Evolutionary conservation across 2,797 vertebrate genomes (phyloP), one percentile per base, ranked within the genome.

Genomic region (Mycteria americana): DNA sequence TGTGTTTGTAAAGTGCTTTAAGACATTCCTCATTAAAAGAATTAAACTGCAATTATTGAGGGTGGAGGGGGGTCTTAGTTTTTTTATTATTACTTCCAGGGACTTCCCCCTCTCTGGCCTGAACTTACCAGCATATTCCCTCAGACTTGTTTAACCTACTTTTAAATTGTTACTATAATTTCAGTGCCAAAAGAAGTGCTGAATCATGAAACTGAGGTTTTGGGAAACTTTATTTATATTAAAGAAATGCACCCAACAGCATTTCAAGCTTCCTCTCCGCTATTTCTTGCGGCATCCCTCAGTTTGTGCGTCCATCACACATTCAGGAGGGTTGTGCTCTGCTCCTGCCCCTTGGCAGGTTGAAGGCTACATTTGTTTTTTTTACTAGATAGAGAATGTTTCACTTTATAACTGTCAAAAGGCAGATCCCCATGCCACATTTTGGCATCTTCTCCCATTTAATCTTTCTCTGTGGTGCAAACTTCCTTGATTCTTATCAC

Each of bases 191-290:
- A 89, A 95, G 77, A 96, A 97, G 87, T 94, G 97, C 96, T 97
- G 95, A 97, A 93, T 97, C 96, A 96, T 95, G 92, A 97, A 93
- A 92, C 67, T 80, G 92, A 94, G 95, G 90, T 93, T 97, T 97
- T 94, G 90, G 93, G 90, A 94, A 96, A 76, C 74, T 75, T 82
- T 94, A 31, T 95, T 96, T 97, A 37, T 96, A 95, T 96, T 97
- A 93, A 94, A 97, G 93, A 96, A 96, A 96, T 96, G 92, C 79
- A 88, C 31, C 86, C 84, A 88, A 24, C 92, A 95, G 91, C 85
- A 95, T 95, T 95, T 95, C 92, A 89, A 39, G 81, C 82, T 95
- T 95, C 85, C 81, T 92, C 43, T 82, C 69, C 5, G 2, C 85
- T 67, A 17, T 54, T 95, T 93, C 81, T 92, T 95, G 92, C 1